Evolutionary conservation across 2,888 invertebrate species (phyloP).

Genomic region (Actias luna): DNA sequence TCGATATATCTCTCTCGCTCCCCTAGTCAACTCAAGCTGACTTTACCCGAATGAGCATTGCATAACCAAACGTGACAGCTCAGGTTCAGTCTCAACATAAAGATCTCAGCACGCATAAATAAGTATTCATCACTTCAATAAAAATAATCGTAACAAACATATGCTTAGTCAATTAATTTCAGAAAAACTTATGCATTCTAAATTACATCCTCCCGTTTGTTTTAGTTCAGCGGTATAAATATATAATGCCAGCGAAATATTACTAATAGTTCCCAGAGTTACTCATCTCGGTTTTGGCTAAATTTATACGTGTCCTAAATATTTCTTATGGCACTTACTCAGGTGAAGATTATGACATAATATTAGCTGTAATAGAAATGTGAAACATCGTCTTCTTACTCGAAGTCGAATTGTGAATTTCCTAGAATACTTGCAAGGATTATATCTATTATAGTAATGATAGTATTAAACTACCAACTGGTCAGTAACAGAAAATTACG

Average conservation of each 20-base stretch:
- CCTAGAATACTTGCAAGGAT: not conserved
- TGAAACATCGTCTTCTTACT: constrained; percentile 5
- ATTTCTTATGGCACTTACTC: constrained; percentile 33
- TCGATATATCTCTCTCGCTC: too few species aligned
- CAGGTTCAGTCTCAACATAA: too few species aligned
- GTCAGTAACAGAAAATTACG: not conserved
- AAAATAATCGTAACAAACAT: too few species aligned
- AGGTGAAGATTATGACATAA: constrained; percentile 14
- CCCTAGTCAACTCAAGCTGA: too few species aligned
- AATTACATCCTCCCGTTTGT: not conserved
- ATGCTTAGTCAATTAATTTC: not conserved
- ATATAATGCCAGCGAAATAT: not conserved
- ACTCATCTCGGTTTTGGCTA: constrained; percentile 69
- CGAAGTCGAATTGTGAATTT: not conserved
- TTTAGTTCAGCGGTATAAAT: not conserved
- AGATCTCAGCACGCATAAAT: too few species aligned
- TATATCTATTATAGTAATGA: not conserved
- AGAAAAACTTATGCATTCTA: not conserved
- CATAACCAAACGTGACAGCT: too few species aligned
- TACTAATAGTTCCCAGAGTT: constrained; percentile 22
- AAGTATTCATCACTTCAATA: too few species aligned
- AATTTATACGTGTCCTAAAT: constrained; percentile 70
- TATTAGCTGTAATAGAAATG: not conserved
- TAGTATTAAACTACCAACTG: not conserved
- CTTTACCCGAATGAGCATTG: too few species aligned